These are phyloP conservation scores for Taurulus bubalis DNA, from an alignment of 2,113 vertebrate species.

Conservation along the genomic window DNA sequence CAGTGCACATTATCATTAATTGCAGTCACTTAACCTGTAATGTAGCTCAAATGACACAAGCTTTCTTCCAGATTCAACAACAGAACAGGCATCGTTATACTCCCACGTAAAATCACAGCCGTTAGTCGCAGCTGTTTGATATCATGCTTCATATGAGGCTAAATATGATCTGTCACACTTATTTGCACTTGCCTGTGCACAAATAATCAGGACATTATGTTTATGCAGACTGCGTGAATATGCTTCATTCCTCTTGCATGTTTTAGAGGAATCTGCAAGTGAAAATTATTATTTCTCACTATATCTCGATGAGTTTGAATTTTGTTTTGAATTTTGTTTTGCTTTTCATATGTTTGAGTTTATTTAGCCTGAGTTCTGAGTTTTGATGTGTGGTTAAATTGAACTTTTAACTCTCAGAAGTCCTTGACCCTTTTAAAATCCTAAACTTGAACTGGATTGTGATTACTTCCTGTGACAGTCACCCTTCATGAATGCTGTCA, in stretches of 20 bases:
- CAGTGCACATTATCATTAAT: conserved; percentile 19
- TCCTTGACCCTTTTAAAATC: background rate
- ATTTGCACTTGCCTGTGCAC: background rate
- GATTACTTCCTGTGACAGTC: background rate
- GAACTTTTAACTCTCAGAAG: background rate
- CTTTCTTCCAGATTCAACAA: background rate
- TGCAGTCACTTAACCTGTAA: conserved; percentile 25
- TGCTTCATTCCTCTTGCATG: background rate
- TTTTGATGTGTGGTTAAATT: background rate
- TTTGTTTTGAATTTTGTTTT: background rate
- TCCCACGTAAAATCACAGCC: background rate
- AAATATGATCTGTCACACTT: background rate
- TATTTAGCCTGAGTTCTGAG: background rate
- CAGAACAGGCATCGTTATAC: too few species aligned
- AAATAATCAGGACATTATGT: background rate
- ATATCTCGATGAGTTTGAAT: background rate
- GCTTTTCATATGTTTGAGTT: background rate
- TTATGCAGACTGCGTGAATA: background rate
- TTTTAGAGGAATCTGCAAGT: background rate
- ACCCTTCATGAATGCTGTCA: conserved; percentile 1
- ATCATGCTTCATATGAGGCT: background rate
- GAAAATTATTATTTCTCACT: background rate
- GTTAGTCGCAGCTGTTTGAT: background rate
- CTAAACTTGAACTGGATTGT: background rate
- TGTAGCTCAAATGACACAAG: background rate